phyloP scores from a whole-genome alignment of 1,140 invertebrate species.

The Drosophila suzukii region DNA sequence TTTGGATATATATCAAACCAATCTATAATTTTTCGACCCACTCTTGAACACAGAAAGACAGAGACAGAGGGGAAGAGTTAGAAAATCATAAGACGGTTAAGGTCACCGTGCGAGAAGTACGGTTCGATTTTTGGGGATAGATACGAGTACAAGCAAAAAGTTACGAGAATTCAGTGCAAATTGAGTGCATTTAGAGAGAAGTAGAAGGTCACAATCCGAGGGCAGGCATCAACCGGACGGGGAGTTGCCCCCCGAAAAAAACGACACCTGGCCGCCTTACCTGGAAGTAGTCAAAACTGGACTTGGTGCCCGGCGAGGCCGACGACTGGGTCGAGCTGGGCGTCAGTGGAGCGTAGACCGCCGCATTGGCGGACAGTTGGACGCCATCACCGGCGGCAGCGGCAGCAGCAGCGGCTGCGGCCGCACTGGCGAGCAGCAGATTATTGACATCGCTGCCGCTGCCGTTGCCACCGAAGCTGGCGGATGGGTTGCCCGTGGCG shows the following conservation, averaged over 20 bases:
- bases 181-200: slow-evolving; percentile 66
- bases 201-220: slow-evolving; percentile 22
- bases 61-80: slow-evolving; percentile 21
- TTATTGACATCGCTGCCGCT: slow-evolving; percentile 67
- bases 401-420: slow-evolving; percentile 54
- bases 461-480: slow-evolving; percentile 59
- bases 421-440: slow-evolving; percentile 65
- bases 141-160: slow-evolving; percentile 58
- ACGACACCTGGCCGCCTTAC: slow-evolving; percentile 38
- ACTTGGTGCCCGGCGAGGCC: slow-evolving; percentile 78
- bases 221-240: slow-evolving; percentile 8
- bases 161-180: slow-evolving; percentile 65
- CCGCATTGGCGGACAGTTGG: slow-evolving; percentile 63
- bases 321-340: slow-evolving; percentile 82
- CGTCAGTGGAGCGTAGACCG: slow-evolving; percentile 72
- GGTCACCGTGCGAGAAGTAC: slow-evolving; percentile 34
- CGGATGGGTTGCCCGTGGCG: slow-evolving; percentile 28
- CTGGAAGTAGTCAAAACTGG: slow-evolving; percentile 83
- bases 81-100: slow-evolving; percentile 49
- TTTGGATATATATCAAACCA: background rate
- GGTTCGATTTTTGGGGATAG: slow-evolving; percentile 24
- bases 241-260: background rate
- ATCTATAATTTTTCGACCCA: slow-evolving; percentile 10
- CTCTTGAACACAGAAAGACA: slow-evolving; percentile 30
- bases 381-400: slow-evolving; percentile 62